Evolutionary conservation across 2,797 vertebrate genomes (phyloP).

Genomic region (Adrianichthys oophorus): DNA sequence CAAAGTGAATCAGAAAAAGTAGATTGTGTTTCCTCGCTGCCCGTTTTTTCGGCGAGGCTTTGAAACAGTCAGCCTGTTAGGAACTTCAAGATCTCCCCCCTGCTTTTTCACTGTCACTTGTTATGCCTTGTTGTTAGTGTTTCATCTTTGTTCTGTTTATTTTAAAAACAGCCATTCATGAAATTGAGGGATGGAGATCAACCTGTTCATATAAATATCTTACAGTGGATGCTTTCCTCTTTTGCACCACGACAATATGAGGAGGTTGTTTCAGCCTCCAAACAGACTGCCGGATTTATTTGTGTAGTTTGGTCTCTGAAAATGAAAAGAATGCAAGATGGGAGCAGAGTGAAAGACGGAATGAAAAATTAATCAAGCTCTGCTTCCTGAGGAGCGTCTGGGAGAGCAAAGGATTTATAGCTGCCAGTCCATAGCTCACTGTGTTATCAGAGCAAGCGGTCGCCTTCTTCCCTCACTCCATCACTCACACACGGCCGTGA

Average conservation of each 20-base stretch:
- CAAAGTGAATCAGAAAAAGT: slow-evolving; percentile 9
- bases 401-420: slow-evolving; percentile 50
- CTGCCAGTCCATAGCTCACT: slow-evolving; percentile 35
- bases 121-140: background rate
- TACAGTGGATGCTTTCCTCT: background rate
- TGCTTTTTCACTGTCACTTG: background rate
- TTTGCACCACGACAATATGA: slow-evolving; percentile 2
- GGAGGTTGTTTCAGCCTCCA: slow-evolving; percentile 22
- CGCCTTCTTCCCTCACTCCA: slow-evolving; percentile 29
- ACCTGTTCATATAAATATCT: slow-evolving; percentile 22
- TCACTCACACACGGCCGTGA: slow-evolving; percentile 26
- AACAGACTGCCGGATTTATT: slow-evolving; percentile 37
- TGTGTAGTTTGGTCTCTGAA: slow-evolving; percentile 8
- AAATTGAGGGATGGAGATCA: slow-evolving; percentile 20
- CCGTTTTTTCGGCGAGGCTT: slow-evolving; percentile 14
- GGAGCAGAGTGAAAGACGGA: slow-evolving; percentile 29
- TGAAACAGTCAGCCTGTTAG: slow-evolving; percentile 11
- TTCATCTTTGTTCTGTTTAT: background rate
- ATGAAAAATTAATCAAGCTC: slow-evolving; percentile 54
- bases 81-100: slow-evolving; percentile 10
- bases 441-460: slow-evolving; percentile 48
- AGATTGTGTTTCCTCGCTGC: slow-evolving; percentile 8
- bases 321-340: slow-evolving; percentile 1
- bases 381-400: slow-evolving; percentile 36
- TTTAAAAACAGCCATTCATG: slow-evolving; percentile 9